Conservation (phyloP, 2,888 invertebrate species). For the Oxyscelio sp. region DNA sequence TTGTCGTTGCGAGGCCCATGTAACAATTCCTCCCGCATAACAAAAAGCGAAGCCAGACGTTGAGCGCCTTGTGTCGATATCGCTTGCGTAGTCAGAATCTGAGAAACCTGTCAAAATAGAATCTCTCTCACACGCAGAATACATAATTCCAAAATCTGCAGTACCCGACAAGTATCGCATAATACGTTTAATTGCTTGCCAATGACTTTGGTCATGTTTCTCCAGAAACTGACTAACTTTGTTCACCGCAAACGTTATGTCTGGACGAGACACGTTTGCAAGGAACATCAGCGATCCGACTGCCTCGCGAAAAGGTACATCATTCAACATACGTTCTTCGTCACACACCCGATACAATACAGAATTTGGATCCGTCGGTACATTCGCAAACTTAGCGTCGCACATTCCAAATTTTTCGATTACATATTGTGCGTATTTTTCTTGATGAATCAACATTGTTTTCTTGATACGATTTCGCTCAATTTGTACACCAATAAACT, state of each 20-base stretch:
- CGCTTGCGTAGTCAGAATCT: no score
- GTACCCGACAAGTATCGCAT: no score
- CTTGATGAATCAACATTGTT: conserved; percentile 59
- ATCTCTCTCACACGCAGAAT: no score
- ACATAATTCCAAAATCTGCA: no score
- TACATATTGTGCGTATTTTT: conserved; percentile 28
- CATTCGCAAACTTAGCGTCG: conserved; percentile 31
- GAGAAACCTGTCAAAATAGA: no score
- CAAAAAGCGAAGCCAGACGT: no score
- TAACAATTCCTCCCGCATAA: no score
- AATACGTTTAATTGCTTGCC: no score
- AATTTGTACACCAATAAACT: conserved; percentile 59
- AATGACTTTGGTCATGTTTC: no score
- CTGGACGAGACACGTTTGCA: conserved; percentile 58
- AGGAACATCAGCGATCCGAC: conserved; percentile 30
- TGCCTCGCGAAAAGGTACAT: conserved; percentile 17
- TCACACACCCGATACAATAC: neutral
- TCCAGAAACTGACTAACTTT: no score
- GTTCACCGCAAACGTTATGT: conserved; percentile 72
- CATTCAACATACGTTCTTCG: neutral
- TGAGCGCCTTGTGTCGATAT: no score
- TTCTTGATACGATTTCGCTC: conserved; percentile 31
- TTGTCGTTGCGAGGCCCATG: no score
- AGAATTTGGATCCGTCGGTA: conserved; percentile 10
- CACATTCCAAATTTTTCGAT: conserved; percentile 63